Evolutionary conservation across 2,888 invertebrate species (phyloP).

Genomic region (Polydrusus pterygomalis): DNA sequence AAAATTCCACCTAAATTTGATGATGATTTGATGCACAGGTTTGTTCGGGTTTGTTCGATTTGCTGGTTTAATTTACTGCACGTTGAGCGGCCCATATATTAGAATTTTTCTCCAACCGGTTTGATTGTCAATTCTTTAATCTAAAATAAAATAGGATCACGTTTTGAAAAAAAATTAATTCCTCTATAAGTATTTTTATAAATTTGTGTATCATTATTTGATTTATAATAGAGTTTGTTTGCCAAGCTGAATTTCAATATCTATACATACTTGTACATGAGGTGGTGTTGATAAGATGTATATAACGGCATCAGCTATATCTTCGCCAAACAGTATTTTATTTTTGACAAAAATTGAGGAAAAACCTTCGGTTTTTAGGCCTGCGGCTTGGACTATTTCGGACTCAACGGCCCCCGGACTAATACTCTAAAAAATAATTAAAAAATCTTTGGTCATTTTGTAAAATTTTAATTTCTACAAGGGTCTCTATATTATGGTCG

Average conservation of each 20-base stretch:
- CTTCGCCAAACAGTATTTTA: conserved; percentile 53
- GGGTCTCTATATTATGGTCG: no score
- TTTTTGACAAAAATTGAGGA: conserved; percentile 19
- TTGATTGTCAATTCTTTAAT: conserved; percentile 45
- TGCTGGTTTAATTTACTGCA: background rate
- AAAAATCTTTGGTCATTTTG: no score
- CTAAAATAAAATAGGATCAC: conserved; percentile 38
- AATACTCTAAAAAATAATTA: conserved; percentile 60
- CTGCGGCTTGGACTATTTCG: conserved; percentile 55
- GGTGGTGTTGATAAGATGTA: conserved; percentile 34
- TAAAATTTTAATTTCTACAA: no score
- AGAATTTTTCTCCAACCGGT: conserved; percentile 36
- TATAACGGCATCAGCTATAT: conserved; percentile 55
- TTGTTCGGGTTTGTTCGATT: background rate
- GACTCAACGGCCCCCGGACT: conserved; percentile 62
- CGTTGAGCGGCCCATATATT: no score
- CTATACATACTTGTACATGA: conserved; percentile 5
- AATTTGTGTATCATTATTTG: no score
- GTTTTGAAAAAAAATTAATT: background rate
- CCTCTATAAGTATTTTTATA: no score
- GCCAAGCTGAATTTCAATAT: no score
- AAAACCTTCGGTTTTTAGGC: conserved; percentile 9
- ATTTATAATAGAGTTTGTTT: no score
- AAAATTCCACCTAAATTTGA: no score
- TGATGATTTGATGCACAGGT: no score